These are phyloP conservation scores for Microctonus hyperodae DNA, from an alignment of 2,888 invertebrate genomes.

Conservation along the genomic window DNA sequence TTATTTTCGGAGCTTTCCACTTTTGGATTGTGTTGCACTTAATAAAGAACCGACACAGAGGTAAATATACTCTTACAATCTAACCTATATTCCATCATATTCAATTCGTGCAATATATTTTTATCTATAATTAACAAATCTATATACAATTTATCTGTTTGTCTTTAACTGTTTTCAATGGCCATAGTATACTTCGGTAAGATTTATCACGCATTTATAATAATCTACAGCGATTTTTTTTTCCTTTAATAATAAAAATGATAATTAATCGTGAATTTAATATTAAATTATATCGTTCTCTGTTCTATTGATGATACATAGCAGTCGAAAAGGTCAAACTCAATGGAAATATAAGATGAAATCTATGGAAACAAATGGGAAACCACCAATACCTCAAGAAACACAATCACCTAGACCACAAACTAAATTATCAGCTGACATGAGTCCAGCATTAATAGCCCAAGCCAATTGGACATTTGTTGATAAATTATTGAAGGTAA, in stretches of 20 bases:
- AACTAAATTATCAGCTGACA: conserved; percentile 70
- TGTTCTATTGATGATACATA: conserved; percentile 45
- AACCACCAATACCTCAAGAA: conserved; percentile 55
- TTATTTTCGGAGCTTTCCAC: conserved; percentile 83
- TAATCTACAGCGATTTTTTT: background rate
- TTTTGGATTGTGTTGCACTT: conserved; percentile 78
- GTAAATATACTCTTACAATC: conserved; percentile 62
- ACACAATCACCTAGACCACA: conserved; percentile 61
- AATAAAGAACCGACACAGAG: conserved; percentile 77
- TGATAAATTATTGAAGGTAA: conserved; percentile 92
- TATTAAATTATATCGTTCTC: conserved; percentile 31
- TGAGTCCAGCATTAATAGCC: conserved; percentile 88
- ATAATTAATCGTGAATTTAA: conserved; percentile 11
- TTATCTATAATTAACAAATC: conserved; percentile 30
- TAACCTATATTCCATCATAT: background rate
- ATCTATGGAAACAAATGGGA: conserved; percentile 58
- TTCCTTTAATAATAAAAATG: background rate
- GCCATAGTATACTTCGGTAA: conserved; percentile 28
- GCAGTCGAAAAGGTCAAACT: conserved; percentile 60
- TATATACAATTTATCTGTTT: conserved; percentile 10
- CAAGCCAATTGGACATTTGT: conserved; percentile 99
- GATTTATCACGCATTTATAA: background rate
- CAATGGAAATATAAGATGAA: conserved; percentile 63
- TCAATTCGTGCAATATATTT: conserved; percentile 3
- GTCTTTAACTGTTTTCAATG: background rate